phyloP scores from a whole-genome alignment of 1,140 invertebrate species.

The Euura lappo region DNA sequence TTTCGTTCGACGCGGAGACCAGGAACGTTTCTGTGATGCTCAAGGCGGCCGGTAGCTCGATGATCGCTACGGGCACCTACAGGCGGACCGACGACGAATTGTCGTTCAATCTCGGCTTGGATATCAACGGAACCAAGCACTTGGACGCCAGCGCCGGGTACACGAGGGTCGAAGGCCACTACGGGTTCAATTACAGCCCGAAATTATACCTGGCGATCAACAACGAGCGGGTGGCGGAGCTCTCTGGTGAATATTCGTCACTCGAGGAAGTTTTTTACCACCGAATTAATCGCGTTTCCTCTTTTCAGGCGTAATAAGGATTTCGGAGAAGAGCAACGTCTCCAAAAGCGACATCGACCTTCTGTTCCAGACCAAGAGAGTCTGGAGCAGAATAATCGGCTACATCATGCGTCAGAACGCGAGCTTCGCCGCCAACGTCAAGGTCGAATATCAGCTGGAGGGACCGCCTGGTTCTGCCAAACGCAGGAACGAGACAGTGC shows the following conservation, averaged over 20 bases:
- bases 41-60: slow-evolving; percentile 66
- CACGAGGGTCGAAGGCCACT: slow-evolving; percentile 58
- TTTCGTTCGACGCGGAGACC: slow-evolving; percentile 62
- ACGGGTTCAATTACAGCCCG: slow-evolving; percentile 71
- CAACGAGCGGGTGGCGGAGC: slow-evolving; percentile 67
- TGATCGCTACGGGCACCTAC: slow-evolving; percentile 70
- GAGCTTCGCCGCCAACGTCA: slow-evolving; percentile 64
- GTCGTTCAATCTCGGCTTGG: slow-evolving; percentile 68
- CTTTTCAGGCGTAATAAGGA: slow-evolving; percentile 59
- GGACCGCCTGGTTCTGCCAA: slow-evolving; percentile 41
- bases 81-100: slow-evolving; percentile 70
- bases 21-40: slow-evolving; percentile 68
- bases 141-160: slow-evolving; percentile 68
- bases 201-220: slow-evolving; percentile 71
- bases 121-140: slow-evolving; percentile 74
- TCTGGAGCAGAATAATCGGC: slow-evolving; percentile 70
- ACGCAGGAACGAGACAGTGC: slow-evolving; percentile 70
- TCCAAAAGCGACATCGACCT: slow-evolving; percentile 73
- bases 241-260: slow-evolving; percentile 62
- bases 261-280: background rate
- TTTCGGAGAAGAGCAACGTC: slow-evolving; percentile 69
- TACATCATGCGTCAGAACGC: slow-evolving; percentile 67
- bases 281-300: background rate
- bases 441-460: slow-evolving; percentile 72
- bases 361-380: slow-evolving; percentile 72